Conservation (phyloP, 1,140 invertebrate species). For the Musca domestica region DNA sequence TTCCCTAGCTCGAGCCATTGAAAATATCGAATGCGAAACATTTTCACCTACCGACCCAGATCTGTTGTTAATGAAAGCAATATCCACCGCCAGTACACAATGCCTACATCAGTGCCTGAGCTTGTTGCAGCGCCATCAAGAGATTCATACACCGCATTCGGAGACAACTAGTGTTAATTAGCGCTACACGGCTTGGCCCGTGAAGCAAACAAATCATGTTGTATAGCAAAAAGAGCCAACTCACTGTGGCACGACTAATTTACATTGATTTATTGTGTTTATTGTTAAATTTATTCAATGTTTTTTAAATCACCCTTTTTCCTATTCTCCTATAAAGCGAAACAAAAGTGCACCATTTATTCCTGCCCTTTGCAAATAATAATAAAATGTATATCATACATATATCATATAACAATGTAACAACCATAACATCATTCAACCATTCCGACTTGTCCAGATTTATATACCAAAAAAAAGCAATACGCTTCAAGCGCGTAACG, state of each 20-base stretch:
- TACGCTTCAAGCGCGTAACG: no score
- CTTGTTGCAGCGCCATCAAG: slow-evolving; percentile 61
- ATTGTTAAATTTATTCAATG: no score
- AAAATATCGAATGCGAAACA: slow-evolving; percentile 58
- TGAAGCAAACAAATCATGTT: background rate
- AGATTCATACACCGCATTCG: slow-evolving; percentile 38
- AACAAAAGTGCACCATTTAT: no score
- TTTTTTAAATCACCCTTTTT: no score
- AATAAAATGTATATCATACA: no score
- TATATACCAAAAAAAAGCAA: no score
- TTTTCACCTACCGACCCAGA: slow-evolving; percentile 66
- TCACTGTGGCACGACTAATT: background rate
- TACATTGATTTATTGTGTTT: no score
- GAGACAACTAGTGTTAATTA: slow-evolving; percentile 21
- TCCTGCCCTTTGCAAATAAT: no score
- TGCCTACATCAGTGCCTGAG: slow-evolving; percentile 65
- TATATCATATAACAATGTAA: no score
- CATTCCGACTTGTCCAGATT: no score
- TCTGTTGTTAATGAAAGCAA: slow-evolving; percentile 64
- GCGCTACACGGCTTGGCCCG: background rate
- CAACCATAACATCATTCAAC: no score
- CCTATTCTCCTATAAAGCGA: no score
- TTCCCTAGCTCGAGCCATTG: slow-evolving; percentile 62
- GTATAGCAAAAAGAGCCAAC: background rate
- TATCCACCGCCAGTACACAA: slow-evolving; percentile 66